These are phyloP conservation scores for Microcebus ravelobensis DNA, from an alignment of 2,113 vertebrate species.

Conservation along the genomic window DNA sequence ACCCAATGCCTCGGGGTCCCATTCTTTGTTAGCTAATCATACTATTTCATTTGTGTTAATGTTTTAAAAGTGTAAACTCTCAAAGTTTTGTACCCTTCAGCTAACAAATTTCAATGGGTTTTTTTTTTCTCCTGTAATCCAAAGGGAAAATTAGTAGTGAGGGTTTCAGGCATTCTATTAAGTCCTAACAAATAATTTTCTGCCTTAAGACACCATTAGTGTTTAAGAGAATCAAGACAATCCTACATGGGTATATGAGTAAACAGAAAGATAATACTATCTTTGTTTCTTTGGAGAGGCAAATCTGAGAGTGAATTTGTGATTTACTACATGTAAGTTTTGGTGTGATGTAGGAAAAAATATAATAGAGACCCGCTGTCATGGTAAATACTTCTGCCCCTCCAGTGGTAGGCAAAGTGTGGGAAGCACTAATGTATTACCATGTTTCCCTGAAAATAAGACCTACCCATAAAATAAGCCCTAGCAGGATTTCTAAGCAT, in stretches of 20 bases:
- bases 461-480: too few relatives aligned
- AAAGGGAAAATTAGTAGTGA: background rate
- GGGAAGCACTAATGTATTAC: background rate
- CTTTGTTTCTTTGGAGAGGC: background rate
- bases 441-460: too few relatives aligned
- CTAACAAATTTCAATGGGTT: background rate
- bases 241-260: background rate
- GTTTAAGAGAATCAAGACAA: slow-evolving; percentile 13
- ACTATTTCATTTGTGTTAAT: background rate
- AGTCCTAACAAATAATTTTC: background rate
- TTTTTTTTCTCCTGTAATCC: background rate
- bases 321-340: background rate
- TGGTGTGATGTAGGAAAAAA: background rate
- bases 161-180: background rate
- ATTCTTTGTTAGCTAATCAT: background rate
- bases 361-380: background rate
- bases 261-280: background rate
- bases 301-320: background rate
- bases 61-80: background rate
- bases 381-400: background rate
- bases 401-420: background rate
- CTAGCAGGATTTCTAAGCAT: too few relatives aligned
- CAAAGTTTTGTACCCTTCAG: background rate
- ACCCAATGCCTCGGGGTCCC: background rate
- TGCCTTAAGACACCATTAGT: background rate